phyloP scores from a whole-genome alignment of 2,113 vertebrate genomes.

The Myiopsitta monachus region DNA sequence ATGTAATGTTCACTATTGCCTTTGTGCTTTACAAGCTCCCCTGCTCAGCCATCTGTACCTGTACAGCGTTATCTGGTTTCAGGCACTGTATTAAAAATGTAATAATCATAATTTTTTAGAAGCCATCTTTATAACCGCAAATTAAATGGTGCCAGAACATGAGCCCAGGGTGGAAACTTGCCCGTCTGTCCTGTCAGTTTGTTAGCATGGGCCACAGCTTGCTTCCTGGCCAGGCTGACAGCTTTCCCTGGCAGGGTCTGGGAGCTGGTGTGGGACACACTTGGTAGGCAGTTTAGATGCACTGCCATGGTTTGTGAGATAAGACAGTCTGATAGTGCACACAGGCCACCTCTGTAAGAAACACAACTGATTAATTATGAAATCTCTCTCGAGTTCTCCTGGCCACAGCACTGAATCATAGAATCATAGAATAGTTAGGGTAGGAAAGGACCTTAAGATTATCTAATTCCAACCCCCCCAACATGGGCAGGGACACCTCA shows the following conservation, averaged over 20 bases:
- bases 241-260: background rate
- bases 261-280: fast-evolving
- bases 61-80: background rate
- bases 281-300: background rate
- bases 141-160: background rate
- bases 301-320: background rate
- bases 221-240: background rate
- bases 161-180: background rate
- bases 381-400: background rate
- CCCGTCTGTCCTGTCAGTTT: background rate
- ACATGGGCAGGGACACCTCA: too few species aligned
- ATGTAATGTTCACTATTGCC: background rate
- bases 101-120: background rate
- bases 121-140: background rate
- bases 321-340: background rate
- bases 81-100: background rate
- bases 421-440: too few species aligned
- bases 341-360: background rate
- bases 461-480: too few species aligned
- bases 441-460: too few species aligned
- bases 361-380: background rate
- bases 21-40: background rate
- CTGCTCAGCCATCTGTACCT: background rate
- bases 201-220: background rate
- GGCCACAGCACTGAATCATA: background rate